Evolutionary conservation across 2,113 vertebrate species (phyloP).

Genomic region (Propithecus coquereli): DNA sequence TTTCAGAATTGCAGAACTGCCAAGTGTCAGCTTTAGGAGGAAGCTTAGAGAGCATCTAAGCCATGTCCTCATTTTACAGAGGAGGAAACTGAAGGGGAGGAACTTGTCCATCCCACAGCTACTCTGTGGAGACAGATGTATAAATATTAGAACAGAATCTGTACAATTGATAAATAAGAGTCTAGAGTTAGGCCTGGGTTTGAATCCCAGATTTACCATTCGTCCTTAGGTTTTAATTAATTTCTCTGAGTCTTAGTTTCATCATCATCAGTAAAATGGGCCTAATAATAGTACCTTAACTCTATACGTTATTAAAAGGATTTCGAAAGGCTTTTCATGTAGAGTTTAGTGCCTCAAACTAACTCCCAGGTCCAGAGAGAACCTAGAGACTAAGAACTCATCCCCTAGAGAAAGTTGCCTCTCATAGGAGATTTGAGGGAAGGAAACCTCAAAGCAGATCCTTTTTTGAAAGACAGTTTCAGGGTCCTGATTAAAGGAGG

Average conservation of each 20-base stretch:
- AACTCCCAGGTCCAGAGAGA: not conserved
- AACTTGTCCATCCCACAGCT: not conserved
- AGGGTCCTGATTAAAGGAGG: not conserved
- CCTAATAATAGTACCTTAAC: not conserved
- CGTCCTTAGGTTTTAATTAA: not conserved
- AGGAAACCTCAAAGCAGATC: not conserved
- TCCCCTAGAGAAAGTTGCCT: not conserved
- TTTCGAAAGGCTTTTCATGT: not conserved
- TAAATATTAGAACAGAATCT: not conserved
- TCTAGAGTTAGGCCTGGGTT: not conserved
- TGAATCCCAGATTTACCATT: not conserved
- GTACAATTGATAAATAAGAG: not conserved
- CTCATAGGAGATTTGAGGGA: not conserved
- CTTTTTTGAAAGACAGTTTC: not conserved
- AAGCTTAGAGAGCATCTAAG: not conserved
- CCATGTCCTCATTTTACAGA: not conserved
- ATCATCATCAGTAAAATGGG: not conserved
- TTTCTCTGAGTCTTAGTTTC: not conserved
- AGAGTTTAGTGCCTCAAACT: not conserved
- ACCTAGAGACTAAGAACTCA: not conserved
- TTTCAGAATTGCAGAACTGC: not conserved
- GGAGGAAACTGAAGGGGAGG: not conserved
- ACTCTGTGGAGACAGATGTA: not conserved
- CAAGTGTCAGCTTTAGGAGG: not conserved
- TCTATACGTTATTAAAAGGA: not conserved